These are phyloP conservation scores for Neoarius graeffei DNA, from an alignment of 2,113 vertebrate species.

Conservation along the genomic window DNA sequence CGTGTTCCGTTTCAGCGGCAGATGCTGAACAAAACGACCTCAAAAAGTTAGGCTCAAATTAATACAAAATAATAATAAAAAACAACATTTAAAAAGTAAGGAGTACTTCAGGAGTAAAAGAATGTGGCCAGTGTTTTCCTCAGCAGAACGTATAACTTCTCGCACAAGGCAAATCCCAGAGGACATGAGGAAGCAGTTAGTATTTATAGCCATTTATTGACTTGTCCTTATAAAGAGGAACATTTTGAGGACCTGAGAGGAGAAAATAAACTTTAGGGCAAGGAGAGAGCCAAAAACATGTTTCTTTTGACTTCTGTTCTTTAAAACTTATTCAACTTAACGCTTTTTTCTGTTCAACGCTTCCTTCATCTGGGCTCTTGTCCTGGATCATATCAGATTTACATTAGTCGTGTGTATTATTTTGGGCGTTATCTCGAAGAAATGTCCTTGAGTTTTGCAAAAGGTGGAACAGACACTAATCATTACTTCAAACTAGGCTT, in stretches of 20 bases:
- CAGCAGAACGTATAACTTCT: background rate
- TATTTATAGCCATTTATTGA: conserved; percentile 43
- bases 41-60: conserved; percentile 50
- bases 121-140: background rate
- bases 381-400: background rate
- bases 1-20: conserved; percentile 55
- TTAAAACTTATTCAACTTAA: background rate
- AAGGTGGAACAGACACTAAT: background rate
- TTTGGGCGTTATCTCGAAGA: background rate
- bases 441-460: background rate
- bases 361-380: background rate
- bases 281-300: background rate
- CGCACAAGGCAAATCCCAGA: background rate
- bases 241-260: background rate
- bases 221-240: conserved; percentile 18
- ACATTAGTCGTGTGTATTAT: background rate
- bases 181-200: conserved; percentile 6
- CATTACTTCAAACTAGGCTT: background rate
- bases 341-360: too few species aligned
- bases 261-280: background rate
- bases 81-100: background rate
- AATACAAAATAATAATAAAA: background rate
- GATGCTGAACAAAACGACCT: conserved; percentile 53
- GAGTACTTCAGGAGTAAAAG: conserved; percentile 8
- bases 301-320: background rate